Base-by-base conservation (phyloP, 2,113 vertebrate species). In the Atlantisia rogersi region DNA sequence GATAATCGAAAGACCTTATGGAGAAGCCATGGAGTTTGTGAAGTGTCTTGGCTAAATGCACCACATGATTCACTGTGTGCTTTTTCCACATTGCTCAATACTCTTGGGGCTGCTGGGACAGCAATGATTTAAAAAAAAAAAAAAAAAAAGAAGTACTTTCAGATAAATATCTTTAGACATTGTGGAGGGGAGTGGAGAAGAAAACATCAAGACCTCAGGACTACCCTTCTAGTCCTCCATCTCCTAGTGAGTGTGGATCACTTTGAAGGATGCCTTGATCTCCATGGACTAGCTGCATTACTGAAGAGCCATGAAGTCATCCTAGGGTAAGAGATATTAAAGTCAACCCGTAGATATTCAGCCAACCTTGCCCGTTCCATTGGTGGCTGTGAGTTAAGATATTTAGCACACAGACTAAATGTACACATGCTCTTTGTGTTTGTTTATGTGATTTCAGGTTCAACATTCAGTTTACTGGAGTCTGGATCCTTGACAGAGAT, bases 1-100 rank as follows among this genome's bases (percentile, higher is more conserved):
- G 59, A 93, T 96, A 79, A 96, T 94, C 95, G 92, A 71, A 96
- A 96, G 96, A 94, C 65, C 94, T 95, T 76, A 53, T 96, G 95
- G 86, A 59, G 88, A 82, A 92, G 25, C 77, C 69, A 35, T 50
- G 74, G 83, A 79, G 67, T 32, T 75, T 55, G 52, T 62, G 46
- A 26, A 88, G 67, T 5, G 3, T 48, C 69, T 50, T 73, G 74
- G 90, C 83, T 94, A 64, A 31, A 71, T 0, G 2, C 69, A 89
- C 46, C 48, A 22, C 48, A 7, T 6, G 48, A 89, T 76, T 90
- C 88, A 76, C 40, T 16, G 10, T 73, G 65, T 63, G 58, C 86
- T 69, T 62, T 88, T 96, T 96, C 77, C 86, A 91, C 88, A 69
- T 93, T 86, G 35, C 83, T 95, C 69, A 95, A 89, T 65, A 77